Evolutionary conservation across 2,888 invertebrate species (phyloP), one percentile per base, ranked within the genome.

Genomic region (Netelia inedita): DNA sequence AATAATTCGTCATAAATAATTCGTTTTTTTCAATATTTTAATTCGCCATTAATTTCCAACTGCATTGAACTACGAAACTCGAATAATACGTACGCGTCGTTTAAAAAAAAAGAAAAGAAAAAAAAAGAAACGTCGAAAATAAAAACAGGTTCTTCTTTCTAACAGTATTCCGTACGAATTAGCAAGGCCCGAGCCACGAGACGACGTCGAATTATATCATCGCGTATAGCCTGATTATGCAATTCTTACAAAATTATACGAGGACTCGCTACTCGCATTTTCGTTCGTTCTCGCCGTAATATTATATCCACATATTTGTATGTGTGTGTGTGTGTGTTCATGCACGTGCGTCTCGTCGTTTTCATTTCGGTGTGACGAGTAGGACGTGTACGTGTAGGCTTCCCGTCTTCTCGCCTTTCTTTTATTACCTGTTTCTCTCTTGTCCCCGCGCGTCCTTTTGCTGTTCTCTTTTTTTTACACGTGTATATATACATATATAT

Each of bases 221-320:
- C 74, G 69, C 55, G 79, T 57, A 79, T 11, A 61, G 71, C 16
- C 11, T 50, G 69, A 65, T 83, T 83, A 79, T 74, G 83, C 74
- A 79, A 83, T 75, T 21, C 55, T 83, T 83, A 79, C 79, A 74
- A 83, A 79, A 83, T 61, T 71, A 41, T 16, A 63, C 28, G 43
- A 59, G 16, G 68, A 69, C 61, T 63, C 73, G 46, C 83, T 35
- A 83, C 79, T 79, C 69, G 79, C 83, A 61, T 79, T 83, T 83
- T 83, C 83, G 74, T 79, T 83, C 63, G 55, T 74, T 79, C 55
- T 50, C 69, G 55, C 21, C 53, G 46, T 66, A 19, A 66, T 55
- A 73, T 35, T 46, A 66, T 65, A 55, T 53, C 8, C 8, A 50
- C 2, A 59, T 16, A 21, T 19, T 11, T 41, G 55, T 21, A 57